Conservation (phyloP, 1,140 invertebrate species). For the Ips typographus region DNA sequence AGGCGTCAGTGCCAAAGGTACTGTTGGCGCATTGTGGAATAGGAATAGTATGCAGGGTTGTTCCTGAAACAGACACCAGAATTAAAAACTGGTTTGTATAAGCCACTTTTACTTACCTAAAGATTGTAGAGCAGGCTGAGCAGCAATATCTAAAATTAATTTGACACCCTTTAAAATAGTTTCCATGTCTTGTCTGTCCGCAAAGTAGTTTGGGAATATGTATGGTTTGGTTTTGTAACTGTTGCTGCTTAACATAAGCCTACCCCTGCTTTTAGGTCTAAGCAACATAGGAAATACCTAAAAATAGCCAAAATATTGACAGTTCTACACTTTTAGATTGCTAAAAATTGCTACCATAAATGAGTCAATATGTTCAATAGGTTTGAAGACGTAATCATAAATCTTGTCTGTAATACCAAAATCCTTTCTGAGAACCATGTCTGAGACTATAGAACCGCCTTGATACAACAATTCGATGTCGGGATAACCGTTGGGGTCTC, state of each 20-base stretch:
- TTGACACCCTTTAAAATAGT: slow-evolving; percentile 51
- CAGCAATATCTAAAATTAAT: slow-evolving; percentile 45
- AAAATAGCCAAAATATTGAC: not conserved
- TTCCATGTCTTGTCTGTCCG: slow-evolving; percentile 54
- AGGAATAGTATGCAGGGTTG: slow-evolving; percentile 60
- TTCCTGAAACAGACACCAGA: slow-evolving; percentile 39
- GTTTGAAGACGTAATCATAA: slow-evolving; percentile 50
- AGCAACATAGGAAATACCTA: slow-evolving; percentile 62
- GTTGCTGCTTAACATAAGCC: slow-evolving; percentile 62
- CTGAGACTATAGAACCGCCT: slow-evolving; percentile 54
- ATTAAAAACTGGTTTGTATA: not conserved
- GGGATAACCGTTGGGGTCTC: slow-evolving; percentile 65
- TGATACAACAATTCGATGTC: slow-evolving; percentile 73
- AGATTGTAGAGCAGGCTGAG: slow-evolving; percentile 49
- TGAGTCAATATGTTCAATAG: slow-evolving; percentile 44
- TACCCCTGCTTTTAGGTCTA: slow-evolving; percentile 71
- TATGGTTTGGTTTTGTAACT: slow-evolving; percentile 76
- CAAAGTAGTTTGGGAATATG: slow-evolving; percentile 82
- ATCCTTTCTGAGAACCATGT: slow-evolving; percentile 51
- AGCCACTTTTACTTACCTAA: slow-evolving; percentile 21
- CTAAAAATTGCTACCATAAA: slow-evolving; percentile 42
- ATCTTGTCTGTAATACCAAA: slow-evolving; percentile 52
- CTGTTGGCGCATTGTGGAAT: slow-evolving; percentile 75
- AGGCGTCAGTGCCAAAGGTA: slow-evolving; percentile 72
- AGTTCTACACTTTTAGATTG: not conserved